A percentile compares a stretch with the other conserved stretches of the same genome.
Evolutionary conservation across 2,888 invertebrate genomes (phyloP).

Genomic region (Tiliacea citrago): DNA sequence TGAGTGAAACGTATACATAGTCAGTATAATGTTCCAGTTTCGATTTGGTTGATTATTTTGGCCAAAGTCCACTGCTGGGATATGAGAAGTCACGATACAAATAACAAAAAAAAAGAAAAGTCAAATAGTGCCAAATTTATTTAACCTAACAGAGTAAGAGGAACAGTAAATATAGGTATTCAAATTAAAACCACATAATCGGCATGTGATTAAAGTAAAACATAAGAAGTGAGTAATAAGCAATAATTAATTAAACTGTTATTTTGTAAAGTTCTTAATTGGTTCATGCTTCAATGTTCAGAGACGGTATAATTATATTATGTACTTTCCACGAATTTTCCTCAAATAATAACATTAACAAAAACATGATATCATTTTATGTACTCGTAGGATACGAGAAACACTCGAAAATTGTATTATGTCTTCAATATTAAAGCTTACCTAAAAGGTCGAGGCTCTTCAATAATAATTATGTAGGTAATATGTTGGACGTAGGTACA

Average conservation of each 20-base stretch:
- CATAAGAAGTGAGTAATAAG: not conserved
- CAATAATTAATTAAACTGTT: not conserved
- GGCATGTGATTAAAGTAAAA: not conserved
- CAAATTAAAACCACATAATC: not conserved
- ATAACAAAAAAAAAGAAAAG: too few relatives aligned
- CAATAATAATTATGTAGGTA: slow-evolving; percentile 24
- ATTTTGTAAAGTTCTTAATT: slow-evolving; percentile 22
- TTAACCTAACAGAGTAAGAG: not conserved
- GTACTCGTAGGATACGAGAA: not conserved
- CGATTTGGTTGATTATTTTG: not conserved
- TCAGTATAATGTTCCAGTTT: not conserved
- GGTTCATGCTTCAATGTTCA: slow-evolving; percentile 29
- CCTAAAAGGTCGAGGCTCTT: not conserved
- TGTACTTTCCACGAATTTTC: slow-evolving; percentile 8
- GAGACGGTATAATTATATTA: slow-evolving; percentile 25
- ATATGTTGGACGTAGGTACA: not conserved
- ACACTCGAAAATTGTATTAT: not conserved
- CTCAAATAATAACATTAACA: slow-evolving; percentile 11
- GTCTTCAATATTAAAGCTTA: slow-evolving; percentile 21
- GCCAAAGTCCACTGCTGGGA: not conserved
- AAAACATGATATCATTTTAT: slow-evolving; percentile 16
- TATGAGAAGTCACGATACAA: not conserved
- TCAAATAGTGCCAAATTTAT: too few relatives aligned
- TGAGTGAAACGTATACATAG: slow-evolving; percentile 14
- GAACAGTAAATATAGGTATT: not conserved